Percentiles rank a stretch among this genome's conserved stretches.
Conservation (phyloP, 2,797 vertebrate genomes). For the Sandelia bainsii region DNA sequence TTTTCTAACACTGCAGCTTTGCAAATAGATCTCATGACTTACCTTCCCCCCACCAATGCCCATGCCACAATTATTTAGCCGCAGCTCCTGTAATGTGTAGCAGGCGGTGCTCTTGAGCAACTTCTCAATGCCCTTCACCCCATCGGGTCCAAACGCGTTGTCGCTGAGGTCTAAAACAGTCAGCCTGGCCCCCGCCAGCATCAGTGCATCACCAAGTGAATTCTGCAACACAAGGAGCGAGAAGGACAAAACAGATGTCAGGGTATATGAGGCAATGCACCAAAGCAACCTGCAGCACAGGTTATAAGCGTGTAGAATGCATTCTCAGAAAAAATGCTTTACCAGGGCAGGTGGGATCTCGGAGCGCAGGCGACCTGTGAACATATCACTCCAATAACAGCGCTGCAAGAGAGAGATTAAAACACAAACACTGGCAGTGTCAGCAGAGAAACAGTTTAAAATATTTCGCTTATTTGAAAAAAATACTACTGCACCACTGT, state of each 20-base stretch:
- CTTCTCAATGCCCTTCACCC: slow-evolving; percentile 92
- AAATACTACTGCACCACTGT: too few species aligned
- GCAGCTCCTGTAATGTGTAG: slow-evolving; percentile 91
- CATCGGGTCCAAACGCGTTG: slow-evolving; percentile 97
- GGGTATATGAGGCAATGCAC: neutral
- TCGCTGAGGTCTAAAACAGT: slow-evolving; percentile 96
- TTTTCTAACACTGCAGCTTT: neutral
- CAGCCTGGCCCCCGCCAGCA: slow-evolving; percentile 91
- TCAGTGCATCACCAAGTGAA: slow-evolving; percentile 92
- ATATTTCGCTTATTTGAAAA: neutral
- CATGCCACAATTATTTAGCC: slow-evolving; percentile 99
- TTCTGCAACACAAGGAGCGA: slow-evolving; percentile 77
- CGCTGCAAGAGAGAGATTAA: slow-evolving; percentile 81
- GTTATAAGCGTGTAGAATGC: neutral
- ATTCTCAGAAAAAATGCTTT: slow-evolving; percentile 35
- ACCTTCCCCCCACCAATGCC: slow-evolving; percentile 98
- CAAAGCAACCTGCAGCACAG: too few species aligned
- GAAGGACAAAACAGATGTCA: neutral
- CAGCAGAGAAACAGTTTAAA: neutral
- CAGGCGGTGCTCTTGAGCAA: slow-evolving; percentile 92
- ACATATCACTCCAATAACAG: slow-evolving; percentile 99
- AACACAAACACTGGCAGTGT: neutral
- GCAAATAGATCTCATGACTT: slow-evolving; percentile 8
- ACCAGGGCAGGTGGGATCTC: slow-evolving; percentile 97
- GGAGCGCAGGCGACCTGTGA: slow-evolving; percentile 94